Conservation (phyloP, 2,113 vertebrate genomes). For the Anguilla rostrata region DNA sequence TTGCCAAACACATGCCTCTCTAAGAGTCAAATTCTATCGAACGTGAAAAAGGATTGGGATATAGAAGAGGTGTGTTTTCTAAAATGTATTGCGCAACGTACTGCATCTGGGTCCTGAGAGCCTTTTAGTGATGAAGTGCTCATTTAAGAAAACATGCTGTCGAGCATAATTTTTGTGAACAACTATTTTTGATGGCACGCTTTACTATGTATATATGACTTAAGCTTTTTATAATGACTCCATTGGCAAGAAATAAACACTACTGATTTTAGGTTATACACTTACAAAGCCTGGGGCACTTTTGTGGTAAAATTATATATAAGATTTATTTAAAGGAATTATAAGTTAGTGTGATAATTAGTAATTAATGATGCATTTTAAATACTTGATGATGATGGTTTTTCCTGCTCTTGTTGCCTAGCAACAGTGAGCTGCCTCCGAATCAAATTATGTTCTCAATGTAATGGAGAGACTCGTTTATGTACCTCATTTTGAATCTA, state of each 20-base stretch:
- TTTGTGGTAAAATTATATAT: too few relatives aligned
- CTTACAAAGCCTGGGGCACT: too few relatives aligned
- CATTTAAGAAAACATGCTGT: not conserved
- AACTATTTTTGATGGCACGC: not conserved
- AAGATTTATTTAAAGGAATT: conserved; percentile 23
- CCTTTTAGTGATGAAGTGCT: not conserved
- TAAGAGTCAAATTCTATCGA: not conserved
- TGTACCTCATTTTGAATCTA: conserved; percentile 47
- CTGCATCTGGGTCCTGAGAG: not conserved
- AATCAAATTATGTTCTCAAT: conserved; percentile 52
- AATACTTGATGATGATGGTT: conserved; percentile 70
- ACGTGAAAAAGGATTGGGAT: not conserved
- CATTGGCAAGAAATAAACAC: not conserved
- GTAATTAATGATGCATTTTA: conserved; percentile 66
- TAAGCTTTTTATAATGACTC: not conserved
- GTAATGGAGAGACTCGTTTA: conserved; percentile 44
- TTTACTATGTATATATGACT: not conserved
- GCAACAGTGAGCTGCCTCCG: conserved; percentile 65
- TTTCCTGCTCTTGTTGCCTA: conserved; percentile 74
- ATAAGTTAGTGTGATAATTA: conserved; percentile 52
- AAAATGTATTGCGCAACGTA: not conserved
- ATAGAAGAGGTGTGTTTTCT: not conserved
- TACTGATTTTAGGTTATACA: not conserved
- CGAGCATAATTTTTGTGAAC: not conserved
- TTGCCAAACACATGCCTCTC: not conserved